phyloP scores from a whole-genome alignment of 2,113 vertebrate genomes.

The Scopus umbretta region DNA sequence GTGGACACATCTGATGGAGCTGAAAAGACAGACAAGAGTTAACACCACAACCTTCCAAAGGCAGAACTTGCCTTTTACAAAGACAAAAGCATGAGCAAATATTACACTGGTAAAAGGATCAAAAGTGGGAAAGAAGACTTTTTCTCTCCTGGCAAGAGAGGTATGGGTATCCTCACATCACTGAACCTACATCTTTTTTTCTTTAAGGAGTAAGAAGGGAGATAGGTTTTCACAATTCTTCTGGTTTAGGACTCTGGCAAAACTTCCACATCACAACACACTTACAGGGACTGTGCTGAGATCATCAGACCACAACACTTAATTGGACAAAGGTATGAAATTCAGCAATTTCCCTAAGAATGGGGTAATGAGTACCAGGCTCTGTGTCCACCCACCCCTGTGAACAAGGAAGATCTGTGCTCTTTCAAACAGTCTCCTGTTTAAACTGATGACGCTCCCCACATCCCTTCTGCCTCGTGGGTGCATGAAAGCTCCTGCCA shows the following conservation, averaged over 20 bases:
- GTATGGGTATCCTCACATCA: neutral
- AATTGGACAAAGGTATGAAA: neutral
- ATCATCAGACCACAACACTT: slow-evolving; percentile 24
- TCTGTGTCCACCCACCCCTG: neutral
- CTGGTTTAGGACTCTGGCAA: neutral
- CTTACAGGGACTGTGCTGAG: neutral
- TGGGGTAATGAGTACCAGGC: neutral
- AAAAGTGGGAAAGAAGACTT: neutral
- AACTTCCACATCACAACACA: neutral
- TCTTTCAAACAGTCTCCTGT: neutral
- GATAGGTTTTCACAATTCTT: neutral
- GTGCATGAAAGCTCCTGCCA: neutral
- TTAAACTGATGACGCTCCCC: neutral
- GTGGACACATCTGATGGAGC: slow-evolving; percentile 85
- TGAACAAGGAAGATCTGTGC: slow-evolving; percentile 22
- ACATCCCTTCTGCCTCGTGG: neutral
- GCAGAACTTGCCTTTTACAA: neutral
- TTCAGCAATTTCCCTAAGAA: slow-evolving; percentile 24
- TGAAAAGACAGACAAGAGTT: slow-evolving; percentile 55
- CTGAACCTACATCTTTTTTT: neutral
- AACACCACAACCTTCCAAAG: neutral
- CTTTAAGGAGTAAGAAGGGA: neutral
- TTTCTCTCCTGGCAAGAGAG: neutral
- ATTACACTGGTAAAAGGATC: neutral
- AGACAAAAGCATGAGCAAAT: neutral